Evolutionary conservation across 2,888 invertebrate genomes (phyloP).

Genomic region (Gastrophysa polygoni): DNA sequence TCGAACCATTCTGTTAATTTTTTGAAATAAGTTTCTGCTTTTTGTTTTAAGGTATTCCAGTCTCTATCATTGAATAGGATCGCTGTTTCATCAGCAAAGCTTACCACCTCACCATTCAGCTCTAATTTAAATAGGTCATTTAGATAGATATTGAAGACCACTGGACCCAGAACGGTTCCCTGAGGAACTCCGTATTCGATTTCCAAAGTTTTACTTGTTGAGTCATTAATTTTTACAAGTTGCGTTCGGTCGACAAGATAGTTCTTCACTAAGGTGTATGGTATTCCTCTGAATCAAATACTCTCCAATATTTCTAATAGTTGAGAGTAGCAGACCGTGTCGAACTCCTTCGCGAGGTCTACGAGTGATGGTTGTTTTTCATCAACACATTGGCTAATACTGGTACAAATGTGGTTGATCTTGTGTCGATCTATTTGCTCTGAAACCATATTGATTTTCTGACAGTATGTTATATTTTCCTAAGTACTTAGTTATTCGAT

Average conservation of each 20-base stretch:
- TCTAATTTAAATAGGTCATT: not conserved
- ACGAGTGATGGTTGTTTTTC: not conserved
- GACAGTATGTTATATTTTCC: not conserved
- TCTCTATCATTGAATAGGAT: not conserved
- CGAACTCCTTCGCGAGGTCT: not conserved
- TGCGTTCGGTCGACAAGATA: not conserved
- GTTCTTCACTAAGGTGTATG: not conserved
- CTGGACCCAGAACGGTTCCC: not conserved
- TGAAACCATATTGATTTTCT: not conserved
- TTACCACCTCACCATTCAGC: not conserved
- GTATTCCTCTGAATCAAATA: too few species aligned
- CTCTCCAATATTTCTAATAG: too few species aligned
- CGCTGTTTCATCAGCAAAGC: constrained; percentile 7
- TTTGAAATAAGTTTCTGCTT: too few species aligned
- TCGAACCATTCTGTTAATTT: too few species aligned
- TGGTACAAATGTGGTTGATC: not conserved
- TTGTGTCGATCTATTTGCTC: not conserved
- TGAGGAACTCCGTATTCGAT: not conserved
- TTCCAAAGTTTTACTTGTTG: not conserved
- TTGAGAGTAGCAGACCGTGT: not conserved
- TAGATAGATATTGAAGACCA: not conserved
- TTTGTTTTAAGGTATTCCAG: too few species aligned
- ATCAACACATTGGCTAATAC: not conserved
- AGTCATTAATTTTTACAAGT: not conserved
- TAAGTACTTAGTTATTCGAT: not conserved